phyloP scores from a whole-genome alignment of 2,888 invertebrate genomes.

The Aradus depressus region DNA sequence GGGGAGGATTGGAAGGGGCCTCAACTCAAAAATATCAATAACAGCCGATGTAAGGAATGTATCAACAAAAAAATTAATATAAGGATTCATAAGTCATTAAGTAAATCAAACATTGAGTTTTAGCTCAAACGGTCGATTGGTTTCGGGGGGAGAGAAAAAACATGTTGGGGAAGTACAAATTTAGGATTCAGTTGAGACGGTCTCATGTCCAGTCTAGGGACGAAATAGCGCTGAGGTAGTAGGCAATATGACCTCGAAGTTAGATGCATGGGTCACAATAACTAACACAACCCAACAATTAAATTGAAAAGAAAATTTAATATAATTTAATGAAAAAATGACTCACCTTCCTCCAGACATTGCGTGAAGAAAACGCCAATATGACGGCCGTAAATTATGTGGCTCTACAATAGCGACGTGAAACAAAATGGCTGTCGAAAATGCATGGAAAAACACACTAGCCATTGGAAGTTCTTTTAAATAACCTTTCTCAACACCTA shows the following conservation, averaged over 20 bases:
- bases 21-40: too few relatives aligned
- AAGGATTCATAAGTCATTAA: too few relatives aligned
- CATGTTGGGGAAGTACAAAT: background rate
- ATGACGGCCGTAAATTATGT: constrained; percentile 63
- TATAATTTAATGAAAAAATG: background rate
- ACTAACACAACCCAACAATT: too few relatives aligned
- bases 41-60: too few relatives aligned
- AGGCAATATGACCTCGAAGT: too few relatives aligned
- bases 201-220: background rate
- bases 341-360: constrained; percentile 51
- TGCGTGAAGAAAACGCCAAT: constrained; percentile 66
- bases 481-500: constrained; percentile 52
- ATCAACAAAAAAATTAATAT: too few relatives aligned
- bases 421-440: constrained; percentile 65
- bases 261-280: too few relatives aligned
- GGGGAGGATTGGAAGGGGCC: too few relatives aligned
- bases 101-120: too few relatives aligned
- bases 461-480: constrained; percentile 59
- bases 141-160: too few relatives aligned
- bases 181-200: background rate
- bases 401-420: constrained; percentile 71
- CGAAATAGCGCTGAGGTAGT: too few relatives aligned
- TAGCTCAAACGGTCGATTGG: too few relatives aligned
- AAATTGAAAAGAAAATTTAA: background rate
- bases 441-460: constrained; percentile 57